Base-by-base conservation (phyloP, 1,140 invertebrate genomes). In the Saccostrea glomerata region DNA sequence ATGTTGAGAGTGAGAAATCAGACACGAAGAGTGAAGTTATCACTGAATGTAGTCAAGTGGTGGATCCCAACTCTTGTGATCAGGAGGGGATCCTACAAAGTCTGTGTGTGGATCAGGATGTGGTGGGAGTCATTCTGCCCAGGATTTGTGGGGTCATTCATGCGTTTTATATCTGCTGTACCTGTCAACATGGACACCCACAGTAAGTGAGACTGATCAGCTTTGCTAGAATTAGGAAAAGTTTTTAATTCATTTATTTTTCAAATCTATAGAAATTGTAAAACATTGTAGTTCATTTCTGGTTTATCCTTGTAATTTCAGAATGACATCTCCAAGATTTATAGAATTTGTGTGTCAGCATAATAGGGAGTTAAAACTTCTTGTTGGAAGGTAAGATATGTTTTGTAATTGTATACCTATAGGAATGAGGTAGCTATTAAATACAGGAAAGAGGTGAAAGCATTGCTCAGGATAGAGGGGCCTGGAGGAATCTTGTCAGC, bases 131-230 rank as follows among this genome's bases (percentile, higher is more conserved):
- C n/a, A 92, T 91, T 40, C 87, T 92, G 17, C 92, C 93, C 1
- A 89, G 92, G 58, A 91, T 94, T 9, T 93, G 92, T 88, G 91
- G 91, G 70, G 91, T 94, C 13, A 92, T 94, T 17, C 92, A 94
- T 58, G 92, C 93, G 3, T 94, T 92, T 89, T 94, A 94, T 82
- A 90, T 92, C 47, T 91, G 92, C 58, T 93, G 92, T 89, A 63
- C 91, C 13, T 93, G 89, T 86, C 88, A 89, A 40, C 70, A 77
- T 15, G 36, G 70, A 23, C 86, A 85, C n/a, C 86, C 85, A 58
- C 70, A 87, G 92, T 92, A 88, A 90, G 91, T 89, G 17, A 30
- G 20, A 30, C 15, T 47, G 6, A 47, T 47, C 47, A 47, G 40
- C 6, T 2, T 47, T 47, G 40, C 40, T 47, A 2, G 6, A 47